Evolutionary conservation across 53 echinoderm and acorn worm genomes (phyloP), one percentile per base, ranked within the genome.

Genomic region (Stichopus horrens): DNA sequence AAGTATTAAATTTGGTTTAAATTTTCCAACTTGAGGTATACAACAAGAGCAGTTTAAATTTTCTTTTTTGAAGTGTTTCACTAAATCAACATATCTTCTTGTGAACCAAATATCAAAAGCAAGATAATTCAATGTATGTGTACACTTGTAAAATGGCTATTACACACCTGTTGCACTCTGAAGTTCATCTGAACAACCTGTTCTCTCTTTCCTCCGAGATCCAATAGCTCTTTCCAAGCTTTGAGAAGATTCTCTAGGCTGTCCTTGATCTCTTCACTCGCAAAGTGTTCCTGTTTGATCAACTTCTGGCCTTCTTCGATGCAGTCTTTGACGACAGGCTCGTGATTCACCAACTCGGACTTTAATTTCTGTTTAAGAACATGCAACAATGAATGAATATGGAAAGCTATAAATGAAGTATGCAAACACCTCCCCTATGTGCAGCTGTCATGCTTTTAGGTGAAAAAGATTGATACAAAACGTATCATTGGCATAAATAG

Each of bases 161-260:
- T 10, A 71, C n/a, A 84, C 13, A 53, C 96, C 91, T 94, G 90
- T 82, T 97, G 98, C 4, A 91, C 95, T 87, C 93, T 91, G 91
- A 92, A 92, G 10, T 95, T 91, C 89, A 92, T 93, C 57, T 91
- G 78, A 74, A 97, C 86, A 14, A 89, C 83, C 13, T 16, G 57
- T 88, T 88, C 91, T 65, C 98, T 95, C 59, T 90, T 94, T 85
- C 83, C 77, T 20, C 90, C 93, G 52, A 89, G 90, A 83, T 91
- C 91, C 52, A 93, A 82, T 10, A 97, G 88, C 71, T 92, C 89
- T 73, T 90, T 90, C 98, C 95, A 97, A n/a, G 92, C 83, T 13
- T 87, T 65, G 16, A 92, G 89, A 51, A 97, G 77, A 58, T 94
- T 94, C 74, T 93, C 91, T 66, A 93, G 94, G 13, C 91, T 91